Percentiles rank a stretch among this genome's conserved stretches.
phyloP scores from a whole-genome alignment of 1,140 invertebrate genomes.

The Cydia splendana region DNA sequence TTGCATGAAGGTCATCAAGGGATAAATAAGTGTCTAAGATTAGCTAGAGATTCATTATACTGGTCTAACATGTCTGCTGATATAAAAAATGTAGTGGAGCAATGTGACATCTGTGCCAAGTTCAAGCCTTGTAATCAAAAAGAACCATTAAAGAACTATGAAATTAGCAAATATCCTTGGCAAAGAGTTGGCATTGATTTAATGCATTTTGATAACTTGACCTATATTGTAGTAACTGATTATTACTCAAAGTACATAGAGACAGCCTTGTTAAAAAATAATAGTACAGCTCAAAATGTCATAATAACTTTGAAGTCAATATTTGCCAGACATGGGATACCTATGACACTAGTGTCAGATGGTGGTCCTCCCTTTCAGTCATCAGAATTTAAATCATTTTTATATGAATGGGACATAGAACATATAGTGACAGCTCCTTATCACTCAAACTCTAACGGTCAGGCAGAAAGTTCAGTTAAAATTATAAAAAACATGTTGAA shows the following conservation, averaged over 20 bases:
- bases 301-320: neutral
- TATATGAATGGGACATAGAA: neutral
- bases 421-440: neutral
- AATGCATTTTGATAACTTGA: too few species aligned
- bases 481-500: neutral
- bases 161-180: too few species aligned
- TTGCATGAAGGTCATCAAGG: neutral
- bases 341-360: neutral
- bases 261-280: too few species aligned
- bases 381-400: neutral
- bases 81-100: neutral
- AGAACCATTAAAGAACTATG: neutral
- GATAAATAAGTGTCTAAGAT: neutral
- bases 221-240: too few species aligned
- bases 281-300: neutral
- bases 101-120: neutral
- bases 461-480: neutral
- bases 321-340: conserved; percentile 1
- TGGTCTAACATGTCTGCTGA: neutral
- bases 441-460: neutral
- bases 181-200: too few species aligned
- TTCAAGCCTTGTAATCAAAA: neutral
- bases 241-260: too few species aligned
- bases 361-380: conserved; percentile 10
- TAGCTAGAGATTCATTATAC: neutral